Base-by-base conservation (phyloP, 1,140 invertebrate genomes). In the Aethina tumida region DNA sequence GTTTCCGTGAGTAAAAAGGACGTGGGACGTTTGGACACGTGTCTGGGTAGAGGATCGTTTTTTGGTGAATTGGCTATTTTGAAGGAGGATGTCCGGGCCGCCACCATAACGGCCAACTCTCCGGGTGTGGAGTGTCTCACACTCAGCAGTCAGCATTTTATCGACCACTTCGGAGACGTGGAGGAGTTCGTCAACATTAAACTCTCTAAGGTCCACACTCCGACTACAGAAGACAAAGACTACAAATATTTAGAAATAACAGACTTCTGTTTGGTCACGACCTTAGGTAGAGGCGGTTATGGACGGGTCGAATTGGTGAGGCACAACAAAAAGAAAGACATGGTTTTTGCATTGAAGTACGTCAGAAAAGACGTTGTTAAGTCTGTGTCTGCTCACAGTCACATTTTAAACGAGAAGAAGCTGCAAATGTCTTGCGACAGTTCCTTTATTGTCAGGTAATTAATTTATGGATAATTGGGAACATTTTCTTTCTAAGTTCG, bases 331-430 rank as follows among this genome's bases (percentile, higher is more conserved):
- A 39, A 6, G 27, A 75, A 69, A 30, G 75, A 71, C 27, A 58
- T 74, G 25, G 78, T 79, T 0, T 93, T 88, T 60, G 92, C 92
- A 0, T 64, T 97, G 28, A 97, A 97, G 65, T 86, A 83, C 49
- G 68, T 97, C 24, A 92, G 92, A 60, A 97, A 97, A 62, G 74
- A 83, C 26, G 87, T 97, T 62, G 82, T 93, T 4, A 84, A 90
- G 30, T 53, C 65, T 79, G 43, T 87, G 88, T 52, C 86, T 92
- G 65, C 71, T 92, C 7, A 72, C 79, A 40, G 86, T 92, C 90
- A 96, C 56, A 85, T 90, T 3, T 83, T 83, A 53, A 92, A 85
- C 43, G 93, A 97, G 61, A 94, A 93, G 63, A 75, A 83, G 49
- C 88, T 95, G 28, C 87, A 93, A 77, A 77, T 85, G 58, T 69